A percentile compares a stretch with the other conserved stretches of the same genome.
Evolutionary conservation across 1,140 invertebrate species (phyloP).

Genomic region (Bathynomus jamesi): DNA sequence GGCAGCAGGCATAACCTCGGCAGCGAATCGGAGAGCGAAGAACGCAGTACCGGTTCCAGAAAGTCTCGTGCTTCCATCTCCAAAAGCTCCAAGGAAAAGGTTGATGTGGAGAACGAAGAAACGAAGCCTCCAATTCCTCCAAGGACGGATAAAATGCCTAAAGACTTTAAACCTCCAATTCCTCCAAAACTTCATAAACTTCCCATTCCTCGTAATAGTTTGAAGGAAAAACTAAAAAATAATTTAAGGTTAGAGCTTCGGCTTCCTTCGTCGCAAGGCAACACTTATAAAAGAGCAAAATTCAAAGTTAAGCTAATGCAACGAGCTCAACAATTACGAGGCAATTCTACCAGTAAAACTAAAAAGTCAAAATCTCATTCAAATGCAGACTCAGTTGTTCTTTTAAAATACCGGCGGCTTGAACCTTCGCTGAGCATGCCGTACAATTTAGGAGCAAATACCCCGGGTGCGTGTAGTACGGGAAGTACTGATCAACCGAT

Average conservation of each 20-base stretch:
- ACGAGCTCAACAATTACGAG: conserved; percentile 27
- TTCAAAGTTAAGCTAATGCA: conserved; percentile 35
- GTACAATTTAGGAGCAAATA: conserved; percentile 46
- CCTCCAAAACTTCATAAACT: conserved; percentile 37
- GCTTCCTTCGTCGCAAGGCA: conserved; percentile 35
- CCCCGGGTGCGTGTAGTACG: conserved; percentile 39
- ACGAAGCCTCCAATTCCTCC: conserved; percentile 33
- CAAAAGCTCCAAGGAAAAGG: conserved; percentile 28
- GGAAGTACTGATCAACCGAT: conserved; percentile 40
- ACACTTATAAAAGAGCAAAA: conserved; percentile 34
- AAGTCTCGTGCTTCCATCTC: conserved; percentile 12
- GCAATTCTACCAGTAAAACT: conserved; percentile 19
- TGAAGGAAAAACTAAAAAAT: conserved; percentile 41
- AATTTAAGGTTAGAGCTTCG: conserved; percentile 39
- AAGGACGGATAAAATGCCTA: conserved; percentile 37
- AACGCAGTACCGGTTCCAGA: conserved; percentile 26
- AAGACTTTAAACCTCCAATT: conserved; percentile 33
- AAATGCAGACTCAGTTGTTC: conserved; percentile 44
- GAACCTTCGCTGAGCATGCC: conserved; percentile 54
- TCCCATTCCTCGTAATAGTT: conserved; percentile 35
- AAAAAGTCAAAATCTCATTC: conserved; percentile 40
- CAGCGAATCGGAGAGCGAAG: conserved; percentile 34
- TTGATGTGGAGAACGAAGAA: conserved; percentile 21
- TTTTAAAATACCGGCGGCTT: conserved; percentile 45
- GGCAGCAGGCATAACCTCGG: conserved; percentile 28